Base-by-base conservation (phyloP, 1,140 invertebrate species). In the Solenopsis invicta region DNA sequence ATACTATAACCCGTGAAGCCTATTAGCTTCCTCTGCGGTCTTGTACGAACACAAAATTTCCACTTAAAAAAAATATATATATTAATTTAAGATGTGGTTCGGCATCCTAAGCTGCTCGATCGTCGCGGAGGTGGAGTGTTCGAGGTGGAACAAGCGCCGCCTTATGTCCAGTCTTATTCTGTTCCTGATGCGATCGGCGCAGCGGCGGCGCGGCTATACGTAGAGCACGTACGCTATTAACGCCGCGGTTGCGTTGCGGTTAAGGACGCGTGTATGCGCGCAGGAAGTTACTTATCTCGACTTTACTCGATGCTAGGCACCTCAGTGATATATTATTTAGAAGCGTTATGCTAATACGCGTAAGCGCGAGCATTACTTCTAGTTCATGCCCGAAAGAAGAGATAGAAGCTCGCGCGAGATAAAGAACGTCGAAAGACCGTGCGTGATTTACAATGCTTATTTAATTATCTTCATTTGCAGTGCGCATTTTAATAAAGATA, bases 291-390 rank as follows among this genome's bases (percentile, higher is more conserved):
- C 91, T 93, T 93, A 89, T 92, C 90, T 89, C 67, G 64, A 61
- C 77, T 88, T 89, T 71, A 77, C 84, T 81, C 88, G 85, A 90
- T 92, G 89, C 85, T 75, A 81, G 66, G 71, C 90, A 69, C 66
- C 85, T 61, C 24, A 29, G 89, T 92, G 90, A 92, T 93, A 93
- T 92, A 93, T 93, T 92, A 93, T 92, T 93, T 92, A 90, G 89
- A 88, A 91, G 86, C 86, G 84, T 91, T 92, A 93, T 93, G 93
- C 92, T 93, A 93, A 93, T 93, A 88, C 59, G 52, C n/a, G 80
- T 86, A 86, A 89, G 76, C 75, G 76, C 75, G 61, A 66, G 64
- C 81, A 80, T 75, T 89, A 86, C 69, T 52, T 78, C 85, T 82
- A 13, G 85, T 59, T 64, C 66, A 56, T 37, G 52, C 62, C 29